Evolutionary conservation across 2,113 vertebrate genomes (phyloP), one percentile per base, ranked within the genome.

Genomic region (Motacilla tschutschensis): DNA sequence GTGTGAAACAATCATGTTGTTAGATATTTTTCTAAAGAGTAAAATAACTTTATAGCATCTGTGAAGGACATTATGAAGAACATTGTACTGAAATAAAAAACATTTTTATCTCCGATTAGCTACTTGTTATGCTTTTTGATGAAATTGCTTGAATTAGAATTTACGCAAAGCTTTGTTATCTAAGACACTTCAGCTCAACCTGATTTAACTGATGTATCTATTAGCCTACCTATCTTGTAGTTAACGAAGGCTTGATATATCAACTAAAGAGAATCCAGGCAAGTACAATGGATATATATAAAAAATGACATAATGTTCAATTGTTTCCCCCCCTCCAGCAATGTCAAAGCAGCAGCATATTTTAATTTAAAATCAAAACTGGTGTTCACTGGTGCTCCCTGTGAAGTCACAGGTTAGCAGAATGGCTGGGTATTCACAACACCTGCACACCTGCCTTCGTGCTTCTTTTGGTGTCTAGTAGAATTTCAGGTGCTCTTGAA

Each of bases 1-100:
- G 88, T 92, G 85, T 92, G 73, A 95, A 79, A 89, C 94, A 93
- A 95, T 94, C 89, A 55, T 71, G 72, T 84, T 88, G 88, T 86
- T 91, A 86, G 71, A 91, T 90, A 78, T 81, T 93, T 92, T 95
- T 92, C 74, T 77, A 66, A 94, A 92, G 88, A 84, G 51, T 88
- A 86, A 90, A 93, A 88, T 82, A 91, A 82, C 8, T 5, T 88
- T 93, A 73, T 6, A 86, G 57, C 17, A 4, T 93, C 86, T 82
- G 64, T 53, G 86, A 88, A 88, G 66, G 60, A 79, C 84, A 79
- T 84, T 90, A 91, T 77, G 51, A 76, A 65, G 86, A 90, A 77
- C 43, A 57, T 38, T 24, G 75, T 22, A 55, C 43, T 33, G 67
- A 86, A 94, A 91, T 69, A 91, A 94, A 92, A 79, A 87, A 72